Conservation (phyloP, 2,888 invertebrate genomes). For the Perithous albicinctus region DNA sequence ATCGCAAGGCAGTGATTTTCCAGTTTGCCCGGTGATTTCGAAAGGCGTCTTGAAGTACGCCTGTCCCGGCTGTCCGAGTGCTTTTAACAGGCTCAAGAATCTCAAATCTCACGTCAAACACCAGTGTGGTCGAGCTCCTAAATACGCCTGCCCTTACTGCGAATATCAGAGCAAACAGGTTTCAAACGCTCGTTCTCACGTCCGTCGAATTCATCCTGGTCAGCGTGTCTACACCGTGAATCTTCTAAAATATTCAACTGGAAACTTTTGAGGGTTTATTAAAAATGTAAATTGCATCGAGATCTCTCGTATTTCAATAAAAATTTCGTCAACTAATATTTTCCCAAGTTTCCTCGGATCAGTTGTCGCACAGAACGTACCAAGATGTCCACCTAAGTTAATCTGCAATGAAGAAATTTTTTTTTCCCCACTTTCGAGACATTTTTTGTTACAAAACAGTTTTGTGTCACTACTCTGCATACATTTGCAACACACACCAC, state of each 20-base stretch:
- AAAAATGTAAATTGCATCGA: neutral
- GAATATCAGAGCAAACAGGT: constrained; percentile 70
- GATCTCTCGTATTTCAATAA: neutral
- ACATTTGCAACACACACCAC: neutral
- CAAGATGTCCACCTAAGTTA: neutral
- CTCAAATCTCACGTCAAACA: constrained; percentile 77
- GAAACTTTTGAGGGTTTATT: neutral
- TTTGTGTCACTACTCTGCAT: neutral
- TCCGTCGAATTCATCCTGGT: constrained; percentile 72
- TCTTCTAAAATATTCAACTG: constrained; percentile 56
- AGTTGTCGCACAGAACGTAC: neutral
- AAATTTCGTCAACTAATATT: neutral
- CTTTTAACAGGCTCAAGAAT: constrained; percentile 79
- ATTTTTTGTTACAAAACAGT: neutral
- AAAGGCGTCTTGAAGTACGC: constrained; percentile 25
- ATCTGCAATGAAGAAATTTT: neutral
- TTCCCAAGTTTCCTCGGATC: neutral
- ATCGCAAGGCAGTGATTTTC: neutral
- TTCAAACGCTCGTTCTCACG: constrained; percentile 74
- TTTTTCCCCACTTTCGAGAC: neutral
- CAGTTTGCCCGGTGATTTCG: neutral
- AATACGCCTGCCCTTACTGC: constrained; percentile 80
- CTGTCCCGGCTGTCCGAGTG: constrained; percentile 75
- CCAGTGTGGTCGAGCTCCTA: constrained; percentile 77
- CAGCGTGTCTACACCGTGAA: constrained; percentile 71